These are phyloP conservation scores for Sciurus vulgaris DNA, from an alignment of 2,797 vertebrate species.

Conservation along the genomic window DNA sequence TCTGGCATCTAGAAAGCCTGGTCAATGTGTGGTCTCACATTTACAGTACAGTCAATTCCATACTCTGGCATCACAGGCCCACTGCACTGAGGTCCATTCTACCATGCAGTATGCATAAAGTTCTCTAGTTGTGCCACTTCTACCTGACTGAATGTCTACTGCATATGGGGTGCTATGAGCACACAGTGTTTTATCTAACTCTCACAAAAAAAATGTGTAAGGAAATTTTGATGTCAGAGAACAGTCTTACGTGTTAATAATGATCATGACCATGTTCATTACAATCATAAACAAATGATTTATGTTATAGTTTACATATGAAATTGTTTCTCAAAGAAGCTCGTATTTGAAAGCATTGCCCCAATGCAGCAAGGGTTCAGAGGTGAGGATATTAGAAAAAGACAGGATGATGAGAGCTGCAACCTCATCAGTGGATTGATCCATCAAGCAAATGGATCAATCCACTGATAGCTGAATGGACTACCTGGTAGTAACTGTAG, in stretches of 20 bases:
- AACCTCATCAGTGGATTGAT: too few species aligned
- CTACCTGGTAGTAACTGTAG: too few species aligned
- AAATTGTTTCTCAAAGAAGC: too few species aligned
- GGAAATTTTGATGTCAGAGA: not conserved
- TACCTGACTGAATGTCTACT: not conserved
- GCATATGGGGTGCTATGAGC: too few species aligned
- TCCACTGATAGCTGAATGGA: too few species aligned
- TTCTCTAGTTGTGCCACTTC: not conserved
- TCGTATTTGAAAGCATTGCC: too few species aligned
- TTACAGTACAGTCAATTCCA: rapidly evolving
- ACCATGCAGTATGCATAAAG: rapidly evolving
- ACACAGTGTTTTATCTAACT: not conserved
- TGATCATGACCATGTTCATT: not conserved
- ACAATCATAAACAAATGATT: not conserved
- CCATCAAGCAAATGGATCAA: too few species aligned
- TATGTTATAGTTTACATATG: too few species aligned
- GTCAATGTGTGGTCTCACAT: not conserved
- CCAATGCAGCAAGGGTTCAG: too few species aligned
- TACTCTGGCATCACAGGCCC: not conserved
- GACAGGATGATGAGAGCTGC: too few species aligned
- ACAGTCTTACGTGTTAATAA: not conserved
- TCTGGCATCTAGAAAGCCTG: not conserved
- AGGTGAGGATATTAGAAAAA: too few species aligned
- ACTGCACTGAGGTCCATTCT: not conserved
- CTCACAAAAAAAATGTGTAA: not conserved